Percentiles rank a stretch among this genome's conserved stretches.
These are phyloP conservation scores for Synanthedon andrenaeformis DNA, from an alignment of 2,888 invertebrate genomes.

Conservation along the genomic window DNA sequence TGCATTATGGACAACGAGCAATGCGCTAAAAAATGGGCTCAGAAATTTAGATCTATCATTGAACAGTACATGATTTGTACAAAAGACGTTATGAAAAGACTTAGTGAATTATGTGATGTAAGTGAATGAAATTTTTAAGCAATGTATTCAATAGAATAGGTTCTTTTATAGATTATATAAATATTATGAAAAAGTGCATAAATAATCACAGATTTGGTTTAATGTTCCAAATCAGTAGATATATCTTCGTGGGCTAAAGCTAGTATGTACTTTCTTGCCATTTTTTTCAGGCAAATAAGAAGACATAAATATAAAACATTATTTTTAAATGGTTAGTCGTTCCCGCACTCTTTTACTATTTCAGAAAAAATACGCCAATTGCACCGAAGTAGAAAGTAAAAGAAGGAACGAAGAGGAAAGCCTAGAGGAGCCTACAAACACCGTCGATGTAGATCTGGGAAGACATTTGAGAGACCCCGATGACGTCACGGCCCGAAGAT, in stretches of 20 bases:
- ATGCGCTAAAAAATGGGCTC: constrained; percentile 60
- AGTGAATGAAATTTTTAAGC: constrained; percentile 11
- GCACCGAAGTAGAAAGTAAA: constrained; percentile 46
- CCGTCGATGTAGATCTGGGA: constrained; percentile 40
- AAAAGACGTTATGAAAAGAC: constrained; percentile 52
- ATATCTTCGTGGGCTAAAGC: too few relatives aligned
- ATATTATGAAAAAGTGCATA: too few relatives aligned
- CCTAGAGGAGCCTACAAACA: constrained; percentile 7
- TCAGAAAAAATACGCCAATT: constrained; percentile 61
- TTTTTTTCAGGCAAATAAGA: not conserved
- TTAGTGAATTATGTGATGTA: constrained; percentile 56
- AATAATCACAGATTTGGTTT: too few relatives aligned
- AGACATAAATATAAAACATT: not conserved
- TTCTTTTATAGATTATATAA: not conserved
- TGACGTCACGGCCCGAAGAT: constrained; percentile 48
- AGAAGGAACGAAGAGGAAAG: constrained; percentile 6
- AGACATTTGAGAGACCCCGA: constrained; percentile 49
- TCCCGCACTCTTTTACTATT: not conserved
- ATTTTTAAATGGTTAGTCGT: not conserved
- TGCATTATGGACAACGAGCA: constrained; percentile 60
- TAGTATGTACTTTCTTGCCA: too few relatives aligned
- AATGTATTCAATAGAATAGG: not conserved
- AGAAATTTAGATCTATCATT: constrained; percentile 48
- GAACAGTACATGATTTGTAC: constrained; percentile 61
- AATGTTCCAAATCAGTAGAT: too few relatives aligned